Evolutionary conservation across 1,140 invertebrate genomes (phyloP).

Genomic region (Homalodisca vitripennis): DNA sequence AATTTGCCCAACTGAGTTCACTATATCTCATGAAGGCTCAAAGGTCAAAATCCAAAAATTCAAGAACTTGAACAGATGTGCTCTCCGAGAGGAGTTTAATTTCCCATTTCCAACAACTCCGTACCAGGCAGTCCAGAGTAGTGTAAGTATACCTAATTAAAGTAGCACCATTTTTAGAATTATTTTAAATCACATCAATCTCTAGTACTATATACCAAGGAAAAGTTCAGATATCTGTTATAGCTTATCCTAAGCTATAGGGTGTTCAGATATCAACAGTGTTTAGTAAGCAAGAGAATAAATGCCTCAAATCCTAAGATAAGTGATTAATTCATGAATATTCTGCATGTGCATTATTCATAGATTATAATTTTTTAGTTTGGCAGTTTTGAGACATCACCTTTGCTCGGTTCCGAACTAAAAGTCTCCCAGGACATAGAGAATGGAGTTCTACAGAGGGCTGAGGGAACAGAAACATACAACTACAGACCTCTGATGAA

Average conservation of each 20-base stretch:
- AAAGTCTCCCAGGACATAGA: slow-evolving; percentile 66
- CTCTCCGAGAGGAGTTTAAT: slow-evolving; percentile 68
- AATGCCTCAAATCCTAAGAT: slow-evolving; percentile 4
- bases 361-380: slow-evolving; percentile 33
- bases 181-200: no score
- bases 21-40: slow-evolving; percentile 58
- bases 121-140: slow-evolving; percentile 46
- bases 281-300: neutral
- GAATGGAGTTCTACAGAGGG: slow-evolving; percentile 65
- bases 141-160: neutral
- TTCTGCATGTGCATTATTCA: neutral
- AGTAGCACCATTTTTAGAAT: no score
- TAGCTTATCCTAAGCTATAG: neutral
- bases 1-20: slow-evolving; percentile 73
- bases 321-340: slow-evolving; percentile 3
- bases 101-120: slow-evolving; percentile 61
- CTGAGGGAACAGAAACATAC: slow-evolving; percentile 70
- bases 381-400: slow-evolving; percentile 53
- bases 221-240: no score
- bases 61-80: slow-evolving; percentile 74
- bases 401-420: slow-evolving; percentile 61
- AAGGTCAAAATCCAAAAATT: slow-evolving; percentile 61
- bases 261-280: neutral
- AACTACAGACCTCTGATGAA: slow-evolving; percentile 73
- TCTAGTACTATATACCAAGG: no score